Percentiles rank a stretch among this genome's conserved stretches.
Conservation (phyloP, 2,888 invertebrate species). For the Apotomis turbidana region DNA sequence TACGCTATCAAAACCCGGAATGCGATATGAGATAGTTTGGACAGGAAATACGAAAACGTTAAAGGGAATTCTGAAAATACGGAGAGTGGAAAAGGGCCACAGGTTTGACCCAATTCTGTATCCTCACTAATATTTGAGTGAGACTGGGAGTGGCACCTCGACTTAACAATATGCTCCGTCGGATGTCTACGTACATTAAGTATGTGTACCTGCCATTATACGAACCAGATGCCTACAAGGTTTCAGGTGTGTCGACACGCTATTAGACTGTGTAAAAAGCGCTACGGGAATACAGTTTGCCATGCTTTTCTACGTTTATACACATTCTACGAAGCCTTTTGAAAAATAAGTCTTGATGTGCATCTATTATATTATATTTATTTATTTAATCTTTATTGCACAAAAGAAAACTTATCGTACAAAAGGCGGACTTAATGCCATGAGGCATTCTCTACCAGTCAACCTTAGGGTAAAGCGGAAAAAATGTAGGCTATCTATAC, state of each 20-base stretch:
- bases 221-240: slow-evolving; percentile 16
- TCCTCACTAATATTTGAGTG: slow-evolving; percentile 68
- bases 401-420: no score
- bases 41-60: slow-evolving; percentile 14
- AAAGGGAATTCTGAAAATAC: slow-evolving; percentile 2
- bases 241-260: slow-evolving; percentile 27
- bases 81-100: slow-evolving; percentile 50
- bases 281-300: background rate
- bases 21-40: slow-evolving; percentile 49
- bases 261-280: slow-evolving; percentile 19
- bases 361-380: no score
- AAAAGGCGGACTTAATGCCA: no score
- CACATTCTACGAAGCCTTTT: no score
- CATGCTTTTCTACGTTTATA: no score
- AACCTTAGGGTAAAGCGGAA: no score
- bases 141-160: slow-evolving; percentile 69
- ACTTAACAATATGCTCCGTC: slow-evolving; percentile 60
- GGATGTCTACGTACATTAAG: slow-evolving; percentile 38
- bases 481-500: no score
- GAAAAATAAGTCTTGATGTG: no score
- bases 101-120: slow-evolving; percentile 69
- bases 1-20: slow-evolving; percentile 49
- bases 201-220: slow-evolving; percentile 19
- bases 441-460: no score
- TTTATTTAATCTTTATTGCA: no score